Percentiles rank a stretch among this genome's conserved stretches.
These are phyloP conservation scores for Chondrilla cf. caribensis DNA, from an alignment of 37 sponge, comb jelly and placozoan genomes.

Conservation along the genomic window DNA sequence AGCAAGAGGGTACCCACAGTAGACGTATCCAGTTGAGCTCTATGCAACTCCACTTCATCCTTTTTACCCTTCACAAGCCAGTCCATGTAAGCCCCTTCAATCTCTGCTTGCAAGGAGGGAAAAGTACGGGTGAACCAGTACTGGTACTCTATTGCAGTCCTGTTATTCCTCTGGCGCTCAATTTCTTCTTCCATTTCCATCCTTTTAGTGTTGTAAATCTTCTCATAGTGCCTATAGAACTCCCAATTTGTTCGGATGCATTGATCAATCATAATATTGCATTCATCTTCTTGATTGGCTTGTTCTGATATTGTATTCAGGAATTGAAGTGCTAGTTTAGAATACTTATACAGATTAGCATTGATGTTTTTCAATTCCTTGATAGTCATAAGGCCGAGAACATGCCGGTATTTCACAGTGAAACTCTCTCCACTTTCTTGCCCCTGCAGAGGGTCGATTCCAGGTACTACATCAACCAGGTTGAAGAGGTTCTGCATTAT, in stretches of 20 bases:
- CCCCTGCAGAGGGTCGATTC: slow-evolving; percentile 27
- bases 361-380: no score
- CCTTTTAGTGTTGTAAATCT: slow-evolving; percentile 38
- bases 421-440: slow-evolving; percentile 51
- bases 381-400: slow-evolving; percentile 32
- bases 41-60: slow-evolving; percentile 41
- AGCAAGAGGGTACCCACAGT: slow-evolving; percentile 29
- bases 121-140: slow-evolving; percentile 53
- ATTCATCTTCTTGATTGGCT: slow-evolving; percentile 24
- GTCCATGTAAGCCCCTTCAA: slow-evolving; percentile 52
- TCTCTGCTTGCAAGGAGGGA: slow-evolving; percentile 33
- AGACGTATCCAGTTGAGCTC: slow-evolving; percentile 15
- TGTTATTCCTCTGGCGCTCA: slow-evolving; percentile 1
- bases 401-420: slow-evolving; percentile 10
- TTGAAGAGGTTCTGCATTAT: slow-evolving; percentile 55
- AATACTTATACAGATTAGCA: no score
- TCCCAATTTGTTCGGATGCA: slow-evolving; percentile 28
- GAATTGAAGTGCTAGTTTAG: neutral
- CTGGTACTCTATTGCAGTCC: slow-evolving; percentile 28
- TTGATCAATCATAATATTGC: no score
- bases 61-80: slow-evolving; percentile 56
- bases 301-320: no score
- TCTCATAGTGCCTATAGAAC: slow-evolving; percentile 33
- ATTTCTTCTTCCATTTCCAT: slow-evolving; percentile 46
- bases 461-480: slow-evolving; percentile 47